These are phyloP conservation scores for Sebastes minor DNA, from an alignment of 2,797 vertebrate genomes.

Conservation along the genomic window DNA sequence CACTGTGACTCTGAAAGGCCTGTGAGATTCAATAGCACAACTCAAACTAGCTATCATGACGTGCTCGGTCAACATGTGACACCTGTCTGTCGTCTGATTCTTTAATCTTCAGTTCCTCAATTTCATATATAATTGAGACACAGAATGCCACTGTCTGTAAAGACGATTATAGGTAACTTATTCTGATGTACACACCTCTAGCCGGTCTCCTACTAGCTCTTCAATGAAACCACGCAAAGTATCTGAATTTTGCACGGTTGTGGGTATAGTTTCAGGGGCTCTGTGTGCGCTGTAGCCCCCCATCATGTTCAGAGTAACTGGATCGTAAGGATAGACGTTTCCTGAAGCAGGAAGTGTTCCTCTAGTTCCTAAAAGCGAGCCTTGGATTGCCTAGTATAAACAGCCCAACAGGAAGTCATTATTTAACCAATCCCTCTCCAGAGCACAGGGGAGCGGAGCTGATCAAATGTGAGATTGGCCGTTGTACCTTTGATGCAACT, in stretches of 20 bases:
- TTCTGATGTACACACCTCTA: neutral
- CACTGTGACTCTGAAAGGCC: constrained; percentile 34
- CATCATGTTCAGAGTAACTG: neutral
- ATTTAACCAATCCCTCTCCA: constrained; percentile 39
- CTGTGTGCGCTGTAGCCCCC: neutral
- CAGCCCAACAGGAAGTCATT: constrained; percentile 74
- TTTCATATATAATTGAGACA: neutral
- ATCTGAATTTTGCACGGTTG: neutral
- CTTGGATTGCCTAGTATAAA: constrained; percentile 63
- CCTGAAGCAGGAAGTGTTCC: constrained; percentile 51
- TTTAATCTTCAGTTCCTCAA: neutral
- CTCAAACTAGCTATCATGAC: neutral
- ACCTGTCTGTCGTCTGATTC: neutral
- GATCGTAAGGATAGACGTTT: constrained; percentile 32
- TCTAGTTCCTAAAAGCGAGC: constrained; percentile 56
- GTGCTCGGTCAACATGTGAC: neutral
- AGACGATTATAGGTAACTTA: neutral
- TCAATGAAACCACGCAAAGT: neutral
- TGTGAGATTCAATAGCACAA: constrained; percentile 24
- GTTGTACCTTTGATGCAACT: constrained; percentile 42
- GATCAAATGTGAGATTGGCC: constrained; percentile 65
- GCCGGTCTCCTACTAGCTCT: neutral
- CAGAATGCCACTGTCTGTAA: neutral
- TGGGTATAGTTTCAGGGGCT: constrained; percentile 8
- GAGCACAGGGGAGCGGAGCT: constrained; percentile 41